Evolutionary conservation across 2,888 invertebrate species (phyloP).

Genomic region (Oligia fasciuncula): DNA sequence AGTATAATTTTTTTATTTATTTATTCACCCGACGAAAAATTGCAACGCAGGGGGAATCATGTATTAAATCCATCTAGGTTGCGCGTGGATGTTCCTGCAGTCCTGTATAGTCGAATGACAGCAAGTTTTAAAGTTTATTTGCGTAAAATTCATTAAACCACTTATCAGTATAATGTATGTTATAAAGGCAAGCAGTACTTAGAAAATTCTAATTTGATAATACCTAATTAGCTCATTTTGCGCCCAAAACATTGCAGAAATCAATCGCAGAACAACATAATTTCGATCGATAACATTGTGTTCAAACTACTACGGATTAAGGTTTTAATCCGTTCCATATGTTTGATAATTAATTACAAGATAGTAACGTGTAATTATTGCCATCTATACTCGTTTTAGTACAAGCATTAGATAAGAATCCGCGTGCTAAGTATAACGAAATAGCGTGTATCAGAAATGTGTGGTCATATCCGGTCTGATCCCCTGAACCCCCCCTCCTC

Average conservation of each 20-base stretch:
- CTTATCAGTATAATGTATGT: not conserved
- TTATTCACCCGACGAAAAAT: too few relatives aligned
- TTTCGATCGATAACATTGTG: constrained; percentile 18
- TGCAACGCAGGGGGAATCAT: too few relatives aligned
- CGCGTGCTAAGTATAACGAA: not conserved
- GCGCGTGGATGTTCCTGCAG: too few relatives aligned
- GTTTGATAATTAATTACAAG: constrained; percentile 13
- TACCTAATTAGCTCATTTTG: not conserved
- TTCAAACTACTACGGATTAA: not conserved
- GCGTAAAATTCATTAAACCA: not conserved
- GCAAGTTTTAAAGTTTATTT: not conserved
- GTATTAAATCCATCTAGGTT: too few relatives aligned
- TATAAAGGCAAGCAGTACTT: not conserved
- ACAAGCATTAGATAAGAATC: not conserved
- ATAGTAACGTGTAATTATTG: not conserved
- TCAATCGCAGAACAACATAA: not conserved
- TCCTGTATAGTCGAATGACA: not conserved
- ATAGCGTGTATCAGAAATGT: too few relatives aligned
- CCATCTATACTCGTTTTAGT: not conserved
- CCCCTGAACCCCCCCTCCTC: too few relatives aligned
- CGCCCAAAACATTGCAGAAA: not conserved
- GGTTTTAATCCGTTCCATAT: constrained; percentile 9
- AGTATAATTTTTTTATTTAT: too few relatives aligned
- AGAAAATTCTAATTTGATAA: not conserved
- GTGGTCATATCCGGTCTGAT: too few relatives aligned